Conservation (phyloP, 53 echinoderm and acorn worm species). For the Paracentrotus lividus region DNA sequence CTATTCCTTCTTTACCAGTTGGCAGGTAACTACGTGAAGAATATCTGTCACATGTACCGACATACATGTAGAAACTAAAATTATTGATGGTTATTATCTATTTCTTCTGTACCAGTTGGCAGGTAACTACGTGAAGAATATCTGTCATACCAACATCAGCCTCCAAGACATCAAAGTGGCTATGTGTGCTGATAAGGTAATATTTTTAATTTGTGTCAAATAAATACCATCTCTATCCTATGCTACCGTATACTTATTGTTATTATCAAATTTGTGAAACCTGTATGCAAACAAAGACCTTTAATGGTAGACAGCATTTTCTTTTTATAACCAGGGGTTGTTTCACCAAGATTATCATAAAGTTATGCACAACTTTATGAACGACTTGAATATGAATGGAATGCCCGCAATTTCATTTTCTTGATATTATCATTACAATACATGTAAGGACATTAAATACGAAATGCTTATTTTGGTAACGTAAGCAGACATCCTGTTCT, state of each 20-base stretch:
- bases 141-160: conserved; percentile 90
- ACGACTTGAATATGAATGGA: no score
- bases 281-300: not conserved
- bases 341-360: no score
- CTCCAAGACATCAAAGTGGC: conserved; percentile 98
- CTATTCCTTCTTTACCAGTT: no score
- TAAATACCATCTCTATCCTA: not conserved
- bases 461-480: not conserved
- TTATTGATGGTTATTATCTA: no score
- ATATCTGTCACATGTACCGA: no score
- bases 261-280: not conserved
- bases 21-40: no score
- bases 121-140: conserved; percentile 98
- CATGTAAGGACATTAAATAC: not conserved
- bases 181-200: conserved; percentile 99
- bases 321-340: no score
- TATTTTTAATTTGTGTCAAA: not conserved
- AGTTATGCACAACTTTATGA: no score
- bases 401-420: no score
- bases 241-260: no score
- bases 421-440: not conserved
- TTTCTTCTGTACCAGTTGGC: conserved; percentile 87
- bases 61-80: no score
- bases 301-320: no score
- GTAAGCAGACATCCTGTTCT: not conserved